These are phyloP conservation scores for Hippocampus guttulatus DNA, from an alignment of 2,113 vertebrate genomes.

Conservation along the genomic window DNA sequence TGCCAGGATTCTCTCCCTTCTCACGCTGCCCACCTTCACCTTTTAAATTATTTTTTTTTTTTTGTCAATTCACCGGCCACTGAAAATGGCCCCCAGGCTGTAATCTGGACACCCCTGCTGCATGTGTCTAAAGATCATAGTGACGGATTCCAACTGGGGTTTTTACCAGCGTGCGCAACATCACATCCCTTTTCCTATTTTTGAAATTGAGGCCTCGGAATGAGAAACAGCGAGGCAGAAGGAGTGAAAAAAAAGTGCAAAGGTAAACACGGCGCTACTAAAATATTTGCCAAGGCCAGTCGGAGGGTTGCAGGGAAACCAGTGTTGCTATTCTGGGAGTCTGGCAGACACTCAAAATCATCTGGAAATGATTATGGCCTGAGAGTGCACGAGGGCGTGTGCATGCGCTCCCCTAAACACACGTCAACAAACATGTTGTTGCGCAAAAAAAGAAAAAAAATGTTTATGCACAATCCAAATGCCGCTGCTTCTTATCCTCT, in stretches of 20 bases:
- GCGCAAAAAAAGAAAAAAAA: constrained; percentile 3
- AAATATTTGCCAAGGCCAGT: constrained; percentile 73
- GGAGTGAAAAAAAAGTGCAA: constrained; percentile 51
- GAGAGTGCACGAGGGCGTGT: constrained; percentile 26
- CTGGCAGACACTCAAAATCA: constrained; percentile 71
- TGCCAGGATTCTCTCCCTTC: too few species aligned
- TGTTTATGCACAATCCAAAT: background rate
- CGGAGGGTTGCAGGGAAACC: constrained; percentile 66
- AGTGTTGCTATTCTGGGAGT: constrained; percentile 71
- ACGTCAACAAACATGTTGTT: constrained; percentile 35
- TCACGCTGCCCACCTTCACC: too few species aligned
- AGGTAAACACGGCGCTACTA: constrained; percentile 69
- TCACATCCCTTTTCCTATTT: constrained; percentile 18
- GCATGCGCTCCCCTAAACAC: constrained; percentile 38
- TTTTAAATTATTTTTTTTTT: too few species aligned
- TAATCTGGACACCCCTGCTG: background rate
- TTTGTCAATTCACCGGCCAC: too few species aligned
- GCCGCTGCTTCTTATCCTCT: background rate
- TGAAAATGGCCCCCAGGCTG: too few species aligned
- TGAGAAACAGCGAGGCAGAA: constrained; percentile 48
- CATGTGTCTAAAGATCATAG: constrained; percentile 9
- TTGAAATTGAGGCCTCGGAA: constrained; percentile 37
- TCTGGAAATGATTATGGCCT: constrained; percentile 75
- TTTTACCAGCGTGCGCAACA: constrained; percentile 2
- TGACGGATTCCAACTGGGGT: background rate